phyloP scores from a whole-genome alignment of 1,140 invertebrate genomes.

The Tenebrio molitor region DNA sequence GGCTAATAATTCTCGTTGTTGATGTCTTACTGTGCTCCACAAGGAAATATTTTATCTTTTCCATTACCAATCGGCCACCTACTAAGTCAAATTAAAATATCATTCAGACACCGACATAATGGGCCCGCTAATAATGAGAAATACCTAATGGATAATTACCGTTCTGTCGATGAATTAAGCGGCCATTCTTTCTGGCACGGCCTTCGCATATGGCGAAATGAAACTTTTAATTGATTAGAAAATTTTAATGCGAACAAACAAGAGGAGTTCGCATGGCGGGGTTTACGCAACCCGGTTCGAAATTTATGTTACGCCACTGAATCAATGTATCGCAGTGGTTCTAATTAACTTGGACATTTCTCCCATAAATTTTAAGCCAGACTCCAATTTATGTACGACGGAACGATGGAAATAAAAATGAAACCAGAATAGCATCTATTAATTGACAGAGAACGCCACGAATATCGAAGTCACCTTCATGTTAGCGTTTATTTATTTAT shows the following conservation, averaged over 20 bases:
- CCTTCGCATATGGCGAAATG: not conserved
- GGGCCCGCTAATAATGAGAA: not conserved
- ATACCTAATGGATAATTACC: not conserved
- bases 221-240: constrained; percentile 15
- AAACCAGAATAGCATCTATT: constrained; percentile 58
- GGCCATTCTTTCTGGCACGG: not conserved
- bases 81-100: constrained; percentile 15
- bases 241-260: constrained; percentile 24
- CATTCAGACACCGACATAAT: not conserved
- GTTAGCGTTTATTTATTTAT: constrained; percentile 21
- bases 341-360: constrained; percentile 58
- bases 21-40: not conserved
- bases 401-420: constrained; percentile 53
- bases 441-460: constrained; percentile 53
- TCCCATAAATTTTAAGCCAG: constrained; percentile 55
- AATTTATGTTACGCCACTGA: constrained; percentile 53
- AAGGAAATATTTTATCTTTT: constrained; percentile 1
- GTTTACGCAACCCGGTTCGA: constrained; percentile 30
- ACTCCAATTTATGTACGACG: constrained; percentile 57
- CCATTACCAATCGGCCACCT: constrained; percentile 13
- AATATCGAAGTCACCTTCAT: constrained; percentile 40
- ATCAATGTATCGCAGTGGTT: constrained; percentile 57
- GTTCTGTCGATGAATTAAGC: not conserved
- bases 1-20: not conserved
- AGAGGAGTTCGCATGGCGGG: constrained; percentile 21